Conservation (phyloP, 2,113 vertebrate species). For the Rhodinocichla rosea region DNA sequence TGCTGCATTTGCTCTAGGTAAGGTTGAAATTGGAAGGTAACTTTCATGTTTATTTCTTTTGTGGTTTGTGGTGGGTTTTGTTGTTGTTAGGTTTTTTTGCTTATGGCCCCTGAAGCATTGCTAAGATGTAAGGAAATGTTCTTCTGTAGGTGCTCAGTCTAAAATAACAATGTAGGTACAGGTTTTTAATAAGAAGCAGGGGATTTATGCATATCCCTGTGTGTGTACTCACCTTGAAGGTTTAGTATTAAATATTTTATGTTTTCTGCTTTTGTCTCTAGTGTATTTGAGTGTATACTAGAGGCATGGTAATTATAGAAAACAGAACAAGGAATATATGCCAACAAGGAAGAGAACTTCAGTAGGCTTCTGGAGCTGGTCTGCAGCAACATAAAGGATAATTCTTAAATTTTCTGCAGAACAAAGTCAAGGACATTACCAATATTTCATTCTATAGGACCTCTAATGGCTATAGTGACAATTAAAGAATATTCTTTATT, state of each 20-base stretch:
- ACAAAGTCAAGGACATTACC: neutral
- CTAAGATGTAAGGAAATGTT: neutral
- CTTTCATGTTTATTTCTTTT: neutral
- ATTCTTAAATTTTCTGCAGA: neutral
- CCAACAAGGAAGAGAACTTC: neutral
- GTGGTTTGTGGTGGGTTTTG: neutral
- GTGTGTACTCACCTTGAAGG: neutral
- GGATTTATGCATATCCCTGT: neutral
- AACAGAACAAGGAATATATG: neutral
- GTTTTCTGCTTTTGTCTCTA: neutral
- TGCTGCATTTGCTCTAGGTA: neutral
- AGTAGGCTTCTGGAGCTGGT: neutral
- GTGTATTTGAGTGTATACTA: neutral
- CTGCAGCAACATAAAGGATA: neutral
- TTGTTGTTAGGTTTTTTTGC: neutral
- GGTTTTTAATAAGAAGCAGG: neutral
- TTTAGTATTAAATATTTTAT: constrained; percentile 20
- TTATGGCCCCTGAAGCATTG: neutral
- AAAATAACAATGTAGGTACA: neutral
- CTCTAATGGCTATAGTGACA: neutral
- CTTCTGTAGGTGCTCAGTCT: neutral
- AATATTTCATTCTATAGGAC: neutral
- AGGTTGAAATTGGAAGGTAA: neutral
- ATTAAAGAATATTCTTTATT: neutral
- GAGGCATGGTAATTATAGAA: neutral